phyloP scores from a whole-genome alignment of 2,797 vertebrate species.

The Sebastes oblongus region DNA sequence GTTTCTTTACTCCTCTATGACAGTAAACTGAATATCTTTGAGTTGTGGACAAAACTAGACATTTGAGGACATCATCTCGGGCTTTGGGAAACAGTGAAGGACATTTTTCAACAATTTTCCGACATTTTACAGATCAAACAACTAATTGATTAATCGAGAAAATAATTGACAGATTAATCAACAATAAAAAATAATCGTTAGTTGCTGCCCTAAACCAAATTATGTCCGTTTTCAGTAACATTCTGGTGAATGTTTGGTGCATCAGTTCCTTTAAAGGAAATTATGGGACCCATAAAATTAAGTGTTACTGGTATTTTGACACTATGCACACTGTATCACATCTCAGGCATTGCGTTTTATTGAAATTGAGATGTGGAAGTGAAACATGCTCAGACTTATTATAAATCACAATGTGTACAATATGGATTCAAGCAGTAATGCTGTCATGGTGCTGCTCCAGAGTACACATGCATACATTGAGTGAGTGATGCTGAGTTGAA shows the following conservation, averaged over 20 bases:
- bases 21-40: too few species aligned
- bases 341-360: background rate
- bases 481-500: background rate
- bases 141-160: too few species aligned
- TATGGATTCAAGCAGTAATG: background rate
- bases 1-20: too few species aligned
- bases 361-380: background rate
- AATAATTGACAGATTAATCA: too few species aligned
- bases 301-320: background rate
- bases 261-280: background rate
- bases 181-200: too few species aligned
- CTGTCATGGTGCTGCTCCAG: background rate
- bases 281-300: background rate
- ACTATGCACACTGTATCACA: background rate
- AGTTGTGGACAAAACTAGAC: too few species aligned
- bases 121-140: too few species aligned
- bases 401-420: background rate
- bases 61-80: too few species aligned
- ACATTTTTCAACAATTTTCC: too few species aligned
- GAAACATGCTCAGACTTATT: background rate
- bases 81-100: too few species aligned
- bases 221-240: background rate
- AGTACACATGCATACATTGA: background rate
- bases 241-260: background rate
- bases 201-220: too few species aligned